Percentiles rank a stretch among this genome's conserved stretches.
phyloP scores from a whole-genome alignment of 2,888 invertebrate genomes.

The Nephrotoma guestfalica region DNA sequence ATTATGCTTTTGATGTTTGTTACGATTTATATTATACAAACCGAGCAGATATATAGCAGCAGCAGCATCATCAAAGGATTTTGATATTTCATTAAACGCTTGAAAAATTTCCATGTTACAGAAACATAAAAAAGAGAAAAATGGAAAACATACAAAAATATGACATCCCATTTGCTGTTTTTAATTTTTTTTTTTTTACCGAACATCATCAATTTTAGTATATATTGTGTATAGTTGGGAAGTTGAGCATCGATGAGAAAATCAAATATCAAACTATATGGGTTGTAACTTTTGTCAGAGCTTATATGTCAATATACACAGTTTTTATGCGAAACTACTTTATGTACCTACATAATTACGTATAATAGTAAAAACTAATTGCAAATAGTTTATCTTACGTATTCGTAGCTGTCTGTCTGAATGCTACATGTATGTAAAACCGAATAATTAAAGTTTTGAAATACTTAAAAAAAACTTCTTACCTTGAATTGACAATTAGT shows the following conservation, averaged over 20 bases:
- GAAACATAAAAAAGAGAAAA: not conserved
- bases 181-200: not conserved
- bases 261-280: not conserved
- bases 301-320: not conserved
- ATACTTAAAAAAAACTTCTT: not conserved
- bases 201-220: not conserved
- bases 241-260: not conserved
- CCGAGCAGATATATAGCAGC: not conserved
- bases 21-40: not conserved
- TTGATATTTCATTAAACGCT: not conserved
- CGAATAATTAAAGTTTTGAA: not conserved
- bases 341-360: not conserved
- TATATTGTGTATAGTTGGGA: not conserved
- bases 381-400: not conserved
- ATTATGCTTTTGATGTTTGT: not conserved
- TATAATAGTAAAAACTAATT: not conserved
- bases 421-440: not conserved
- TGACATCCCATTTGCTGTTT: not conserved
- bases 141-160: not conserved
- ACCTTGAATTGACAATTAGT: not conserved
- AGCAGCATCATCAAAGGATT: not conserved
- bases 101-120: not conserved
- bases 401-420: not conserved
- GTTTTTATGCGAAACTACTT: not conserved
- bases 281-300: not conserved